These are phyloP conservation scores for Nemopilema nomurai DNA, from an alignment of 30 jellyfish, hydroid and myxozoan species.

Conservation along the genomic window DNA sequence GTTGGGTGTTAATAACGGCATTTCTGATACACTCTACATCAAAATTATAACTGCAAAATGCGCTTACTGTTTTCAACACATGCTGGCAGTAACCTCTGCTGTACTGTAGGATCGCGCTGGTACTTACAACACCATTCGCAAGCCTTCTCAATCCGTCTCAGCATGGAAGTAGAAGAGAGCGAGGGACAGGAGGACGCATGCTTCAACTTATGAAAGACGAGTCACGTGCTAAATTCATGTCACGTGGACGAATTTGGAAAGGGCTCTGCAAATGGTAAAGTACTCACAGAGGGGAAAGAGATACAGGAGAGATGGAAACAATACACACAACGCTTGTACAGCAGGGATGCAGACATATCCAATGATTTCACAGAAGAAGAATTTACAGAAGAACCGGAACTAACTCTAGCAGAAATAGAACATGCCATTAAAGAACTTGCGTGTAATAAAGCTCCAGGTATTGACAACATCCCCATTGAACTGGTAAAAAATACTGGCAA, in stretches of 20 bases:
- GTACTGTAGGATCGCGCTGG: slow-evolving; percentile 79
- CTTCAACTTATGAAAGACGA: slow-evolving; percentile 13
- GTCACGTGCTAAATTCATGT: slow-evolving; percentile 26
- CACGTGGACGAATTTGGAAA: slow-evolving; percentile 78
- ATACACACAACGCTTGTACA: too few species aligned
- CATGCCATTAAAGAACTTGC: too few species aligned
- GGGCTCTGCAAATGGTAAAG: too few species aligned
- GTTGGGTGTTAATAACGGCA: slow-evolving; percentile 6
- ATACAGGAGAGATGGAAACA: too few species aligned
- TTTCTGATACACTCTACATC: background rate
- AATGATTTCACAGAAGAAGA: background rate
- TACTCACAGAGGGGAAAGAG: too few species aligned
- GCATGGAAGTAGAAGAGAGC: slow-evolving; percentile 86
- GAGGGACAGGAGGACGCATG: slow-evolving; percentile 61
- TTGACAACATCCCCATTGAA: slow-evolving; percentile 21
- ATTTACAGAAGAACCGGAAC: too few species aligned
- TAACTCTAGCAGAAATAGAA: too few species aligned
- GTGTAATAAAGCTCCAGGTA: too few species aligned
- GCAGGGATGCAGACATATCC: too few species aligned
- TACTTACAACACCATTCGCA: slow-evolving; percentile 79
- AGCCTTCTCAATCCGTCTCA: slow-evolving; percentile 94
- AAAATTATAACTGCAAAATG: background rate
- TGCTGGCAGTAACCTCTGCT: slow-evolving; percentile 89
- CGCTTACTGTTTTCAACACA: slow-evolving; percentile 80
- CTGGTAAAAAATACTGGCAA: slow-evolving; percentile 29